Evolutionary conservation across 2,113 vertebrate species (phyloP).

Genomic region (Lagopus muta): DNA sequence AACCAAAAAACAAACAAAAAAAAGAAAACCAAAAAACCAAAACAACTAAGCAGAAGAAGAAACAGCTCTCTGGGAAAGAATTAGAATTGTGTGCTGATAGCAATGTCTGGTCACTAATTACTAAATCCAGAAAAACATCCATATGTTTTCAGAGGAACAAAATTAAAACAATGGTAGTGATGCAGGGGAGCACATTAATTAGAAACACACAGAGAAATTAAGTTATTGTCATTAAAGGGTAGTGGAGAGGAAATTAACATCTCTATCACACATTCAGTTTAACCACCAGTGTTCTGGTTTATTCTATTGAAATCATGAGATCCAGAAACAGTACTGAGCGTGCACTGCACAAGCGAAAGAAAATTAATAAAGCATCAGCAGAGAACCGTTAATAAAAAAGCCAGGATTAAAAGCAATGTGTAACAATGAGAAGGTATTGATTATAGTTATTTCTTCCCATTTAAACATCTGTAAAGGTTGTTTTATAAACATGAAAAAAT

Average conservation of each 20-base stretch:
- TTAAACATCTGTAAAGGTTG: not conserved
- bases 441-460: not conserved
- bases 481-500: not conserved
- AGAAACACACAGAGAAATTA: not conserved
- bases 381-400: not conserved
- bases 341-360: not conserved
- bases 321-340: not conserved
- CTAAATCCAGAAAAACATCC: not conserved
- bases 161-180: not conserved
- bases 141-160: not conserved
- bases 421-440: not conserved
- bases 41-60: not conserved
- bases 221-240: not conserved
- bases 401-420: not conserved
- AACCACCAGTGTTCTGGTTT: not conserved
- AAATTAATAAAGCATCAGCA: not conserved
- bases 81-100: not conserved
- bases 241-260: not conserved
- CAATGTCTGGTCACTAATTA: not conserved
- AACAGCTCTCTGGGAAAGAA: not conserved
- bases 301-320: not conserved
- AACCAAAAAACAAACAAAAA: no score
- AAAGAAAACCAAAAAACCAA: no score
- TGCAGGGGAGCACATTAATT: not conserved
- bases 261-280: not conserved